Evolutionary conservation across 2,797 vertebrate species (phyloP).

Genomic region (Microctenopoma steveboyesi): DNA sequence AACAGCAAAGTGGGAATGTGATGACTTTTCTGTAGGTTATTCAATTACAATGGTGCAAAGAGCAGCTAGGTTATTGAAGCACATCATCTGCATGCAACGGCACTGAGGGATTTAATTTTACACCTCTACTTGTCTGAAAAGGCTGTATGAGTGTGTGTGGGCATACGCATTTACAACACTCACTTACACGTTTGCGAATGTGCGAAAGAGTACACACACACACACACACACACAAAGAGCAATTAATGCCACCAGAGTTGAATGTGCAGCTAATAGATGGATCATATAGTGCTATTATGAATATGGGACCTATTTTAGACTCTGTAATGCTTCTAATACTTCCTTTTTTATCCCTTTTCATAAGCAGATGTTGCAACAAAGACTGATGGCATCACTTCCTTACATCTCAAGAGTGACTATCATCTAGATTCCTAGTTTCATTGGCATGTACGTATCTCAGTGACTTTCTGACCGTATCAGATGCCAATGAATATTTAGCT

Average conservation of each 20-base stretch:
- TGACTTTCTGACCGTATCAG: constrained; percentile 65
- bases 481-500: constrained; percentile 69
- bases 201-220: constrained; percentile 14
- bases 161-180: constrained; percentile 40
- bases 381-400: constrained; percentile 70
- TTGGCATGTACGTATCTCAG: constrained; percentile 57
- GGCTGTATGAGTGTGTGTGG: constrained; percentile 60
- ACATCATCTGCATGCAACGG: constrained; percentile 79
- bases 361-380: constrained; percentile 82
- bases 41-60: constrained; percentile 87
- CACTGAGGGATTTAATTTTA: constrained; percentile 79
- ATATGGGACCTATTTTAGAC: constrained; percentile 74
- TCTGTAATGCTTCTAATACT: constrained; percentile 65
- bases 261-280: constrained; percentile 75
- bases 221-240: constrained; percentile 49
- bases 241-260: constrained; percentile 70
- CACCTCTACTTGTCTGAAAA: constrained; percentile 77
- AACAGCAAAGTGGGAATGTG: constrained; percentile 79
- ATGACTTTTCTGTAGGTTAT: constrained; percentile 87
- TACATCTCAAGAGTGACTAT: constrained; percentile 64
- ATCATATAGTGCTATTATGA: constrained; percentile 76
- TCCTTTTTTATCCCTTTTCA: constrained; percentile 72
- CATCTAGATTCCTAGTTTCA: constrained; percentile 63
- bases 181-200: constrained; percentile 2
- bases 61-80: constrained; percentile 80